Conservation (phyloP, 2,797 vertebrate genomes). For the Nasua narica region DNA sequence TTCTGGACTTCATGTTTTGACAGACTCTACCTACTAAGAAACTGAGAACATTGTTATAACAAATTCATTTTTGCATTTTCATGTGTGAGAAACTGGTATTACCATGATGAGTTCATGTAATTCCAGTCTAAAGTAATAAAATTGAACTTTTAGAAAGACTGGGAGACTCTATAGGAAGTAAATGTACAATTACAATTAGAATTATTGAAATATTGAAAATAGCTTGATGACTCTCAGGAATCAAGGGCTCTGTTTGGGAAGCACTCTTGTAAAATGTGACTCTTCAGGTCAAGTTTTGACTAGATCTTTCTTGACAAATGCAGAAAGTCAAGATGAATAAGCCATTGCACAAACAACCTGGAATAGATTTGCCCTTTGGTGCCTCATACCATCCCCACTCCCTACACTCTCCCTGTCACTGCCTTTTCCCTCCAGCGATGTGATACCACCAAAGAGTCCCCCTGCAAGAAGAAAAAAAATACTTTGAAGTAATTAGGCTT, state of each 20-base stretch:
- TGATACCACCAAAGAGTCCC: background rate
- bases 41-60: background rate
- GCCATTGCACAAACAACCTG: background rate
- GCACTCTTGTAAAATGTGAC: background rate
- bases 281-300: background rate
- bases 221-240: background rate
- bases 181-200: constrained; percentile 31
- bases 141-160: background rate
- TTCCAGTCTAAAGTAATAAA: constrained; percentile 46
- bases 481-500: background rate
- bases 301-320: background rate
- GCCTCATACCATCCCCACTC: background rate
- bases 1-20: constrained; percentile 4
- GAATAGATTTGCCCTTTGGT: background rate
- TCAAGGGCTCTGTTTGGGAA: background rate
- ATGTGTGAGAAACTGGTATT: constrained; percentile 21
- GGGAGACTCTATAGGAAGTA: background rate
- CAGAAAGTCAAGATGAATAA: background rate
- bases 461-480: background rate
- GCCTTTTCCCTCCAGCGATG: background rate
- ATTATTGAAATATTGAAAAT: constrained; percentile 48
- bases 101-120: constrained; percentile 37
- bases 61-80: constrained; percentile 43
- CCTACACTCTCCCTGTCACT: background rate
- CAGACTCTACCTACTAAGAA: constrained; percentile 23